Percentiles rank a stretch among this genome's conserved stretches.
Evolutionary conservation across 2,888 invertebrate species (phyloP).

Genomic region (Nomada goodeniana): DNA sequence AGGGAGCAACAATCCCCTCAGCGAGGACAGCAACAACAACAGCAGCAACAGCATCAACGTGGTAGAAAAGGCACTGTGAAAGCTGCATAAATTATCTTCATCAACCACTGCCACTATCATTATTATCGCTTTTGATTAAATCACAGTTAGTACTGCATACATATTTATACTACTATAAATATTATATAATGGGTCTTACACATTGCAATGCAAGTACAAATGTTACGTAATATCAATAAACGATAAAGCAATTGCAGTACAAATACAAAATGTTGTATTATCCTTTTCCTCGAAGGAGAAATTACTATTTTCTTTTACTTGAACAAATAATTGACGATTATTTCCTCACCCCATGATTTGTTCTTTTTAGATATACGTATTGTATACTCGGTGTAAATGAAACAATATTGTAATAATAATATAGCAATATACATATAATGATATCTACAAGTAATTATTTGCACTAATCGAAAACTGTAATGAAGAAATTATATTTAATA

Average conservation of each 20-base stretch:
- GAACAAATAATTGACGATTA: background rate
- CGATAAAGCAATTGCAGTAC: background rate
- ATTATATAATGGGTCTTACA: background rate
- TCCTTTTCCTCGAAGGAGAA: constrained; percentile 11
- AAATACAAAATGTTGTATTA: constrained; percentile 18
- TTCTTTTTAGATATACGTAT: background rate
- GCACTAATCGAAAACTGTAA: too few relatives aligned
- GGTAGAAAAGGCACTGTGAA: constrained; percentile 26
- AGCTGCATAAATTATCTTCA: constrained; percentile 15
- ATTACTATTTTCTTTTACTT: constrained; percentile 4
- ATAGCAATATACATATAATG: too few relatives aligned
- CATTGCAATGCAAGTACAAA: constrained; percentile 22
- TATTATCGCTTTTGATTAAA: background rate
- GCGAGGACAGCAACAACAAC: constrained; percentile 24
- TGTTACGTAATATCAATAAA: background rate
- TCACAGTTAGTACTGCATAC: background rate
- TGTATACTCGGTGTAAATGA: too few relatives aligned
- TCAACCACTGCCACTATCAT: background rate
- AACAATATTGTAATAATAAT: too few relatives aligned
- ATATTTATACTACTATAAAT: background rate
- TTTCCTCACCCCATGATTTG: background rate
- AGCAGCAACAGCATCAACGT: constrained; percentile 18
- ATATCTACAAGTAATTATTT: too few relatives aligned
- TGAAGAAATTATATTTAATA: too few relatives aligned
- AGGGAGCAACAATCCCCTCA: constrained; percentile 20